Evolutionary conservation across 2,888 invertebrate species (phyloP).

Genomic region (Agrotis ipsilon): DNA sequence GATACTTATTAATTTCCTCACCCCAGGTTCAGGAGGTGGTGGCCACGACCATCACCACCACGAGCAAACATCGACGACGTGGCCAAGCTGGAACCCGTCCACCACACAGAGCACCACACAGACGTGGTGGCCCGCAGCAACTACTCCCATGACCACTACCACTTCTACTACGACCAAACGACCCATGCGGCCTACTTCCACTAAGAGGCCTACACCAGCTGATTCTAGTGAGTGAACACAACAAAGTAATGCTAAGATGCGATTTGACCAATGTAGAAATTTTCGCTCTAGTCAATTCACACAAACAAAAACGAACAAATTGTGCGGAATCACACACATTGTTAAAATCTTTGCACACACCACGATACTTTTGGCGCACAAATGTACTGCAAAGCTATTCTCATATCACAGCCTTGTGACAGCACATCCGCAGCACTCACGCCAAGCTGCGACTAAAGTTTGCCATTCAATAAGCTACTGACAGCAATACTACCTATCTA

Average conservation of each 20-base stretch:
- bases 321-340: too few relatives aligned
- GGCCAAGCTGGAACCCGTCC: conserved; percentile 83
- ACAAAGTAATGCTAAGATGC: background rate
- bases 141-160: conserved; percentile 76
- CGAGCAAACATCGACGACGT: conserved; percentile 82
- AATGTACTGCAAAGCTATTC: too few relatives aligned
- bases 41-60: conserved; percentile 78
- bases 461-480: too few relatives aligned
- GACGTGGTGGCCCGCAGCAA: conserved; percentile 75
- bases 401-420: too few relatives aligned
- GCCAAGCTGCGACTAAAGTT: too few relatives aligned
- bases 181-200: conserved; percentile 65
- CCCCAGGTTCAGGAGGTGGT: conserved; percentile 74
- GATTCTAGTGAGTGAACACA: conserved; percentile 64
- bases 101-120: conserved; percentile 57
- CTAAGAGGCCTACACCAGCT: conserved; percentile 58
- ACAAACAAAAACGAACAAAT: too few relatives aligned
- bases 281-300: too few relatives aligned
- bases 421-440: too few relatives aligned
- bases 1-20: background rate
- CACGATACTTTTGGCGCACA: too few relatives aligned
- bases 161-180: conserved; percentile 71
- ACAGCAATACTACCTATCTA: too few relatives aligned
- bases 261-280: too few relatives aligned
- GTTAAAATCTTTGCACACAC: too few relatives aligned